Conservation (phyloP, 2,113 vertebrate species). For the Scomber scombrus region DNA sequence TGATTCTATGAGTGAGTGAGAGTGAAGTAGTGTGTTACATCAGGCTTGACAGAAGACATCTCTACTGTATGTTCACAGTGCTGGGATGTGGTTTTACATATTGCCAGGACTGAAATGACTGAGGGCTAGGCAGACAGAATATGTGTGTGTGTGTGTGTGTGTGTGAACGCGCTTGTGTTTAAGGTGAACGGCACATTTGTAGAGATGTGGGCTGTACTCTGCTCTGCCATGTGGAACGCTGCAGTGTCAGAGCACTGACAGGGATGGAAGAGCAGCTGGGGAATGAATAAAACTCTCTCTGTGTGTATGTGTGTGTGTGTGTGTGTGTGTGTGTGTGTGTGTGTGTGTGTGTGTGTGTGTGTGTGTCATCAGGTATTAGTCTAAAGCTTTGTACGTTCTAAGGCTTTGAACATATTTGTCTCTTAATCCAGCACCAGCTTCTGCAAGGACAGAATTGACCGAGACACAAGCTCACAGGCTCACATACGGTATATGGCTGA, state of each 20-base stretch:
- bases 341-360: constrained; percentile 17
- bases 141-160: neutral
- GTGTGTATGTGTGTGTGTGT: neutral
- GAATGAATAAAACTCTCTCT: neutral
- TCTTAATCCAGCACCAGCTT: constrained; percentile 26
- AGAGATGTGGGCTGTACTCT: constrained; percentile 24
- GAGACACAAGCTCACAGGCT: constrained; percentile 3
- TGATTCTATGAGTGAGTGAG: neutral
- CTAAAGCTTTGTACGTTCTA: constrained; percentile 2
- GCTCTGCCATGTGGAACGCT: constrained; percentile 34
- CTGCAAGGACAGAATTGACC: neutral
- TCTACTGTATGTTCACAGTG: neutral
- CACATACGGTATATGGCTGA: neutral
- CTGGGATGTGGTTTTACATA: constrained; percentile 5
- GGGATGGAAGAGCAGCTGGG: constrained; percentile 22
- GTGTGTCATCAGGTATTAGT: constrained; percentile 35
- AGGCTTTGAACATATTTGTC: constrained; percentile 29
- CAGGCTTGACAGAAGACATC: neutral
- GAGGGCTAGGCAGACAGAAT: constrained; percentile 1
- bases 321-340: constrained; percentile 20
- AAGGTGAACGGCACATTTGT: constrained; percentile 15
- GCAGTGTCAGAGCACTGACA: constrained; percentile 33
- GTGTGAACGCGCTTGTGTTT: neutral
- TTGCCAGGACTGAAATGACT: constrained; percentile 3
- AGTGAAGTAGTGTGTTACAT: neutral